Evolutionary conservation across 2,113 vertebrate genomes (phyloP), one percentile per base, ranked within the genome.

Genomic region (Galemys pyrenaicus): DNA sequence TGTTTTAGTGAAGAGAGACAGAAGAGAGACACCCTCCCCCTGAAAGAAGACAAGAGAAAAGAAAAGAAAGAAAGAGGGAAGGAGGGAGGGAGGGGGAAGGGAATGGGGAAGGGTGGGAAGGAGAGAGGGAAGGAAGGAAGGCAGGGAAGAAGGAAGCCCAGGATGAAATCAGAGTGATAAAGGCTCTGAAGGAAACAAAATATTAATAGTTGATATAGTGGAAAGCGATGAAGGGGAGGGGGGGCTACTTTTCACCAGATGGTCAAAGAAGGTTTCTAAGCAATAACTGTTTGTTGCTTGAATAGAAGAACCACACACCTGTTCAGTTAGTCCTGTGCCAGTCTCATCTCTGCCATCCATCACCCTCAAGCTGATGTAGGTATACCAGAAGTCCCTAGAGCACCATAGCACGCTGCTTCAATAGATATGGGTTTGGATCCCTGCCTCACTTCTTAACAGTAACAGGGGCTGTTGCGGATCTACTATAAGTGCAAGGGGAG

Each of bases 191-290:
- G 75, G n/a, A 26, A 75, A 64, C 32, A 13, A 56, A 87, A 28
- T 1, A 49, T 49, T 49, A 49, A 49, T 30, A 8, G 5, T 6
- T 39, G 77, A 28, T n/a, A 24, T 1, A 6, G 3, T 24, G 3
- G 0, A 46, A 3, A 30, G 19, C 10, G 0, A 15, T 13, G 32
- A 24, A n/a, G 6, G 35, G 44, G 3, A 2, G 17, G 7, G 30
- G 35, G 2, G 3, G 65, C 8, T 24, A 15, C 3, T 28, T 39
- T 68, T 46, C 49, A 86, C 13, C 30, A 15, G n/a, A 60, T n/a
- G 79, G 71, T 68, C 62, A 41, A 8, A 51, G 71, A 35, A 78
- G 28, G 62, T 78, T 20, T 49, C 51, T 41, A 24, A 37, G 49
- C n/a, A 37, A 5, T 15, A 37, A 32, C 26, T 9, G 1, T n/a